These are phyloP conservation scores for Macroglossus sobrinus DNA, from an alignment of 2,113 vertebrate species.

Conservation along the genomic window DNA sequence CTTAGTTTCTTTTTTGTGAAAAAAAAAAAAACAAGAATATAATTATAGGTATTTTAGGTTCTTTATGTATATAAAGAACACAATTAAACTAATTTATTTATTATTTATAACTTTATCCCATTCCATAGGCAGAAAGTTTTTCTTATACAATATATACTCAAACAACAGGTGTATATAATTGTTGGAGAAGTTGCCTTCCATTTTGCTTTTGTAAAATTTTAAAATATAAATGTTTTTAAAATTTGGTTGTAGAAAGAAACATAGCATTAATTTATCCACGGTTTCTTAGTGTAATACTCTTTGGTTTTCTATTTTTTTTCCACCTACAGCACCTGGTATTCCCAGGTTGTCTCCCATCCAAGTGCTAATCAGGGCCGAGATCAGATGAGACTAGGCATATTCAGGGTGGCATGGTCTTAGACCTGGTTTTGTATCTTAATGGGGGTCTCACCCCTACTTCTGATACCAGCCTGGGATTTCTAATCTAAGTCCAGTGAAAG, in stretches of 20 bases:
- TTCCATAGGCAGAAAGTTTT: background rate
- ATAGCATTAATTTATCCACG: background rate
- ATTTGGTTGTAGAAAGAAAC: background rate
- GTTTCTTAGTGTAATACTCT: background rate
- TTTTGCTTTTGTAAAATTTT: background rate
- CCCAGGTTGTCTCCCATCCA: no score
- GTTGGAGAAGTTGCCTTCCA: background rate
- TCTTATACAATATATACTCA: background rate
- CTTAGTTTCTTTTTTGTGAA: background rate
- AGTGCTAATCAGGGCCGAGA: no score
- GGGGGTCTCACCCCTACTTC: background rate
- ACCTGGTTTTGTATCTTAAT: background rate
- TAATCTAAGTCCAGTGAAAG: background rate
- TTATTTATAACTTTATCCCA: background rate
- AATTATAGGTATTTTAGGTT: slow-evolving; percentile 3
- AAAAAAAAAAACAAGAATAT: background rate
- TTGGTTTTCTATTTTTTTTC: background rate
- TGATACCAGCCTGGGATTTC: background rate
- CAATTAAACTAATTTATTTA: slow-evolving; percentile 7
- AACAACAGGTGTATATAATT: background rate
- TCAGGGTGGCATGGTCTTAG: no score
- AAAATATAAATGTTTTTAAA: background rate
- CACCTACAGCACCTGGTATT: no score
- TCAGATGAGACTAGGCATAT: no score
- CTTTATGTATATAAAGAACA: slow-evolving; percentile 10